Conservation (phyloP, 2,888 invertebrate genomes). For the Dyspetes luteomarginatus region DNA sequence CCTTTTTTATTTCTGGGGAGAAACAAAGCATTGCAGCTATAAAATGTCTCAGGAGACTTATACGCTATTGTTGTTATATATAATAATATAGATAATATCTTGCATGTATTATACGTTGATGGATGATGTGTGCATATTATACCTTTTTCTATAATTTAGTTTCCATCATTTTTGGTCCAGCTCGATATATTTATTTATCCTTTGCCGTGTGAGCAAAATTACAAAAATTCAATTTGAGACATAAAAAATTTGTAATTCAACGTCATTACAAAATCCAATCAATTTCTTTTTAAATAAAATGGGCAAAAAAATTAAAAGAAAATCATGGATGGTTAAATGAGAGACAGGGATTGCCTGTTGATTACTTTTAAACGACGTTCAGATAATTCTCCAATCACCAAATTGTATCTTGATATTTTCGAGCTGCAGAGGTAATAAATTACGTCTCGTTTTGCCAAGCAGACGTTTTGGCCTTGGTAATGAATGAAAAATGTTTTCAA, state of each 20-base stretch:
- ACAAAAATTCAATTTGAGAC: background rate
- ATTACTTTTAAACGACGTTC: background rate
- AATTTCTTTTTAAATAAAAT: background rate
- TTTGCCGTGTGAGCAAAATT: too few species aligned
- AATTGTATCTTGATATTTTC: constrained; percentile 28
- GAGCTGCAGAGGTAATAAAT: constrained; percentile 26
- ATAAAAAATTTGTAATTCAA: background rate
- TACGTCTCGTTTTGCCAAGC: background rate
- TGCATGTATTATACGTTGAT: background rate
- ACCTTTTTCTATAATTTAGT: too few species aligned
- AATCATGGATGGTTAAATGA: too few species aligned
- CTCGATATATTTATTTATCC: too few species aligned
- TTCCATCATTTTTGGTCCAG: too few species aligned
- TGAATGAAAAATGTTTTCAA: background rate
- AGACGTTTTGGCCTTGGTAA: too few species aligned
- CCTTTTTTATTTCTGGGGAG: background rate
- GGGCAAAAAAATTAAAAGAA: too few species aligned
- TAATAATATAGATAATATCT: background rate
- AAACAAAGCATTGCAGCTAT: background rate
- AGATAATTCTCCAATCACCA: constrained; percentile 19
- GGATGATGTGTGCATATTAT: too few species aligned
- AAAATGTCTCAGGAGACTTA: background rate
- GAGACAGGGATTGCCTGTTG: too few species aligned
- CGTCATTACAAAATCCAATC: too few species aligned
- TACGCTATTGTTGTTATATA: too few species aligned